Evolutionary conservation across 1,140 invertebrate genomes (phyloP).

Genomic region (Bathynomus jamesi): DNA sequence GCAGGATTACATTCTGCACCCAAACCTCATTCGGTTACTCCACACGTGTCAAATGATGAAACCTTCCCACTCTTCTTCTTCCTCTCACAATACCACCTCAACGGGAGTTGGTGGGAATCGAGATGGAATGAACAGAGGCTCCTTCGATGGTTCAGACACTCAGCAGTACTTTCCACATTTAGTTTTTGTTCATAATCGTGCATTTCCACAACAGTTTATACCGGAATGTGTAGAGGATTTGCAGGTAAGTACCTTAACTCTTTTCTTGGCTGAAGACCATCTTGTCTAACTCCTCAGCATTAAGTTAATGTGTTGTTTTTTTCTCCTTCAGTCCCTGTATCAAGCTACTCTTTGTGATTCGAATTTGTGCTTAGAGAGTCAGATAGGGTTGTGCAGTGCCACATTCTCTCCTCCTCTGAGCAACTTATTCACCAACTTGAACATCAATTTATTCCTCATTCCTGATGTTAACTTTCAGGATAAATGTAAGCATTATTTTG

Average conservation of each 20-base stretch:
- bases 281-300: neutral
- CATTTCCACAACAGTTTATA: slow-evolving; percentile 59
- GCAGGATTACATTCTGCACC: slow-evolving; percentile 78
- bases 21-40: slow-evolving; percentile 62
- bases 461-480: slow-evolving; percentile 50
- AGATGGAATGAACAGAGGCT: neutral
- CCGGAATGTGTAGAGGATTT: slow-evolving; percentile 56
- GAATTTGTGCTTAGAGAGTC: slow-evolving; percentile 42
- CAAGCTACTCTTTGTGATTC: slow-evolving; percentile 60
- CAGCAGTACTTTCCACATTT: slow-evolving; percentile 66
- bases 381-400: slow-evolving; percentile 48
- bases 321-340: slow-evolving; percentile 49
- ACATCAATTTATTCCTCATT: slow-evolving; percentile 63
- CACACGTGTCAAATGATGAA: slow-evolving; percentile 80
- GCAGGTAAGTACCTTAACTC: slow-evolving; percentile 47
- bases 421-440: slow-evolving; percentile 49
- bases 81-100: slow-evolving; percentile 49
- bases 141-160: slow-evolving; percentile 54
- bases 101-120: neutral
- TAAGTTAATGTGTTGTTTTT: slow-evolving; percentile 2
- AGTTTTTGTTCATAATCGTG: slow-evolving; percentile 67
- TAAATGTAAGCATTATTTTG: slow-evolving; percentile 48
- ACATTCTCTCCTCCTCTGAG: slow-evolving; percentile 50
- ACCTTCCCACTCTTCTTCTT: slow-evolving; percentile 48
- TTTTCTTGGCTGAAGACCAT: no score